Conservation (phyloP, 1,140 invertebrate genomes). For the Paralvinella palmiformis region DNA sequence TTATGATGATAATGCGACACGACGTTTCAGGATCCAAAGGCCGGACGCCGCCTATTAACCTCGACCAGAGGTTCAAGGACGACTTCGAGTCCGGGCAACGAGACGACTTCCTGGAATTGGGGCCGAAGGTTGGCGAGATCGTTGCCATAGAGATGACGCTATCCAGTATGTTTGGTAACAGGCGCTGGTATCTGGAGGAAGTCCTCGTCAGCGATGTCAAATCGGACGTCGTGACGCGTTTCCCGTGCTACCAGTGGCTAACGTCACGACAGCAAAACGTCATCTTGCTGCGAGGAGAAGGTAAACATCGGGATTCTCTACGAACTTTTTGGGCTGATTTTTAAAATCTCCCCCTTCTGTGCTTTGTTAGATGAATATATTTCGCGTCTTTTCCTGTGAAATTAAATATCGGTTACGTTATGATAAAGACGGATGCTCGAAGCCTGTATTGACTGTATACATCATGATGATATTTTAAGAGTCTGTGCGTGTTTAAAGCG, state of each 20-base stretch:
- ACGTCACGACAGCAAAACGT: not conserved
- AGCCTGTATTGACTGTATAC: too few species aligned
- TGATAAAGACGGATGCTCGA: too few species aligned
- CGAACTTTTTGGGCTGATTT: too few species aligned
- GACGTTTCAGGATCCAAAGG: not conserved
- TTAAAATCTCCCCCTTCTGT: too few species aligned
- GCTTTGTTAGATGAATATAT: too few species aligned
- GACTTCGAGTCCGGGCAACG: conserved; percentile 9
- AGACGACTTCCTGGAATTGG: not conserved
- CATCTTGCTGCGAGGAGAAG: too few species aligned
- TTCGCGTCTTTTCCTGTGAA: too few species aligned
- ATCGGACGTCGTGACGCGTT: not conserved
- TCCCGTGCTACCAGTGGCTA: not conserved
- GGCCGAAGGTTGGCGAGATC: not conserved
- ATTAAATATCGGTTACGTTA: too few species aligned
- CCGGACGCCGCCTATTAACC: not conserved
- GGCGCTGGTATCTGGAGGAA: not conserved
- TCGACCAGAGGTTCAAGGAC: conserved; percentile 1
- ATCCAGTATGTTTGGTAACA: not conserved
- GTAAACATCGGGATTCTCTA: too few species aligned
- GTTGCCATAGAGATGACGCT: not conserved
- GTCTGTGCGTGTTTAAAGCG: too few species aligned
- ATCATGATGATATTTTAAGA: too few species aligned
- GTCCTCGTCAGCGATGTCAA: not conserved
- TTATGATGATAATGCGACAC: not conserved